Base-by-base conservation (phyloP, 2,113 vertebrate genomes). In the Myxocyprinus asiaticus region DNA sequence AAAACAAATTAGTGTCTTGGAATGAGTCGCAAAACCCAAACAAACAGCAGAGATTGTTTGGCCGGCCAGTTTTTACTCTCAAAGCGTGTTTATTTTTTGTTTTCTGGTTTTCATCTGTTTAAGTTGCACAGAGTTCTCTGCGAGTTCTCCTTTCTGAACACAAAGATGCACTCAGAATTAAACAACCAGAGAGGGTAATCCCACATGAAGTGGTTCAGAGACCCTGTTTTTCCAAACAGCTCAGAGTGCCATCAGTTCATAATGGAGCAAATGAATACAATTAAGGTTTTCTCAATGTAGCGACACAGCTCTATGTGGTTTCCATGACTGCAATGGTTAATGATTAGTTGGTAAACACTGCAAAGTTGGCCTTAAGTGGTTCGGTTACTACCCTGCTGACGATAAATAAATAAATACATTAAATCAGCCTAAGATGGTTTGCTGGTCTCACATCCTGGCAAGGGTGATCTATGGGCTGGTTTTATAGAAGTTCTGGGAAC, bases 311-410 rank as follows among this genome's bases (percentile, higher is more conserved):
- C 51, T 10, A 86, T 90, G 90, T 92, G 92, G 90, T 73, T 91
- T 91, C 90, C 86, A 77, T 90, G 90, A 91, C 81, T 77, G 88
- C 88, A 86, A 91, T 93, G 90, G 90, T 91, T 93, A 93, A 89
- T 87, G 88, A 90, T 91, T 88, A 89, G 88, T 87, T 88, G 90
- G 90, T 92, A 92, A 90, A 90, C 91, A 88, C 90, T 90, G 85
- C 15, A 33, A 1, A 33, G 22, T 33, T 3, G 22, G 22, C 22
- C 22, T 33, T 33, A 33, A 33, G 22, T 33, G 22, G 22, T 33
- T 33, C 22, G 22, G 22, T 33, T 33, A 33, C 22, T 33, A 33
- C 22, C 22, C 22, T 33, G 22, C 22, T 33, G 22, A 33, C 22
- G 3, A 33, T 33, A 33, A 33, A 33, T 33, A 33, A 33, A 33